Conservation (phyloP, 2,888 invertebrate genomes). For the Rhaphigaster nebulosa region DNA sequence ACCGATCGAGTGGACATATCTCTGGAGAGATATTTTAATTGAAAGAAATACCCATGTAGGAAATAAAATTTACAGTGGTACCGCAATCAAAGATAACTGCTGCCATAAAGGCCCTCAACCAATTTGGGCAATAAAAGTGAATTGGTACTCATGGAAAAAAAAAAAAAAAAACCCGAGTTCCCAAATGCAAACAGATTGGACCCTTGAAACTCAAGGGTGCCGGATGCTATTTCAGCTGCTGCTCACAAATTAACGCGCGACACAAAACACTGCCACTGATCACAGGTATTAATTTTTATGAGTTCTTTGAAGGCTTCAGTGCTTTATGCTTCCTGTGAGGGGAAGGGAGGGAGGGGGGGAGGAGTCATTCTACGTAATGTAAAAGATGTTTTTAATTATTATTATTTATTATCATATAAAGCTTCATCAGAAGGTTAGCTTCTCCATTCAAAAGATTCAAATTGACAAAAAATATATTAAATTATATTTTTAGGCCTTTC, state of each 20-base stretch:
- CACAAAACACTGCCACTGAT: constrained; percentile 18
- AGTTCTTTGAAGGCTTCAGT: neutral
- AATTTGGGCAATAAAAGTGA: constrained; percentile 23
- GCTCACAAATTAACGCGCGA: constrained; percentile 32
- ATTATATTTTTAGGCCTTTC: too few relatives aligned
- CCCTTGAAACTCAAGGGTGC: neutral
- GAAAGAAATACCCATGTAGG: constrained; percentile 29
- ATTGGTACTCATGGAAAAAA: neutral
- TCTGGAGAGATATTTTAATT: neutral
- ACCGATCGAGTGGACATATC: neutral
- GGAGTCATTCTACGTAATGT: too few relatives aligned
- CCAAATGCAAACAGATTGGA: constrained; percentile 27
- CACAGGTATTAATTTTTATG: constrained; percentile 48
- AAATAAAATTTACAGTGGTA: constrained; percentile 35
- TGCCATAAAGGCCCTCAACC: constrained; percentile 11
- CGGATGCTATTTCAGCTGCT: constrained; percentile 54
- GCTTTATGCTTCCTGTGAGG: constrained; percentile 7
- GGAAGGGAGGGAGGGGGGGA: neutral
- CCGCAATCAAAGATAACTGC: constrained; percentile 38
- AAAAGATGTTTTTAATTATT: too few relatives aligned
- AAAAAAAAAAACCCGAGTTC: neutral
- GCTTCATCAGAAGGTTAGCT: too few relatives aligned
- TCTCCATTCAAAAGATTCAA: too few relatives aligned
- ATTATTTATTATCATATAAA: too few relatives aligned
- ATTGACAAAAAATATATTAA: too few relatives aligned